A percentile compares a stretch with the other conserved stretches of the same genome.
phyloP scores from a whole-genome alignment of 1,140 invertebrate species.

The Dufourea novaeangliae region DNA sequence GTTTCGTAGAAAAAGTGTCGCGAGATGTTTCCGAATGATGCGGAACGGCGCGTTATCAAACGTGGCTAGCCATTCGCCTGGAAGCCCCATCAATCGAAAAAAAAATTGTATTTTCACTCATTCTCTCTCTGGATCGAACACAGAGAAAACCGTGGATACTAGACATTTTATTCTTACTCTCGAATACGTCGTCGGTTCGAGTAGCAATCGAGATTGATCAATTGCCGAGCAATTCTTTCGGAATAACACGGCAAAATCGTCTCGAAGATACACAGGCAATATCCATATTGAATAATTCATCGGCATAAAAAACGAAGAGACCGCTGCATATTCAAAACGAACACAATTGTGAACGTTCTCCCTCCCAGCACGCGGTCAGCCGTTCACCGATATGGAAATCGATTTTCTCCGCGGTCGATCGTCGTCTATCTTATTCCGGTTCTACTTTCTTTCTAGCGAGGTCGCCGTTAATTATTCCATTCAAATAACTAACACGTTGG shows the following conservation, averaged over 20 bases:
- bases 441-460: background rate
- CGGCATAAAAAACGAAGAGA: background rate
- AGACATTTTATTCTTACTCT: background rate
- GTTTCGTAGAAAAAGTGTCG: conserved; percentile 47
- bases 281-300: conserved; percentile 36
- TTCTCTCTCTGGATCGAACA: background rate
- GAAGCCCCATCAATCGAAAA: conserved; percentile 1
- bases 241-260: background rate
- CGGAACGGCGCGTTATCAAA: conserved; percentile 13
- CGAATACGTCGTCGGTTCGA: background rate
- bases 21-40: background rate
- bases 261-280: background rate
- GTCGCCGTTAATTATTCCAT: too few relatives aligned
- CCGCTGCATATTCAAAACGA: conserved; percentile 22
- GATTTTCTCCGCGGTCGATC: conserved; percentile 9
- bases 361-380: background rate
- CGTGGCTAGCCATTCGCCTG: background rate
- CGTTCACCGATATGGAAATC: background rate
- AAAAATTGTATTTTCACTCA: too few relatives aligned
- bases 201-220: background rate
- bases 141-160: background rate
- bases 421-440: background rate
- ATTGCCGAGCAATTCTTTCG: background rate
- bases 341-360: background rate
- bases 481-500: conserved; percentile 25